phyloP scores from a whole-genome alignment of 2,797 vertebrate genomes.

The Eulemur albifrons region DNA sequence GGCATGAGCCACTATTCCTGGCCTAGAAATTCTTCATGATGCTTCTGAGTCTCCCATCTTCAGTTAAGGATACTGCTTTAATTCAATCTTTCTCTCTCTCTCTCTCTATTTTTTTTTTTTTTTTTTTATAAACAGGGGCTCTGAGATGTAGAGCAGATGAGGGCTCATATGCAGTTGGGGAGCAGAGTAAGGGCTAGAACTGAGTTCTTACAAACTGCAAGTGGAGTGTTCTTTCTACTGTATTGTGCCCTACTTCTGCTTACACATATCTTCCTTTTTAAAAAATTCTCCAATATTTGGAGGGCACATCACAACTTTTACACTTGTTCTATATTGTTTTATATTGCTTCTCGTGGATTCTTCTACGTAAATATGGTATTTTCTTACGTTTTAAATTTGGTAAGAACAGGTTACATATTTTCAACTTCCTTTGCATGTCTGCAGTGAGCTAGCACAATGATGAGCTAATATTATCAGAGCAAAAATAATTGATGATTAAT shows the following conservation, averaged over 20 bases:
- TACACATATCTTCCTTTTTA: neutral
- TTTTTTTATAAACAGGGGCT: neutral
- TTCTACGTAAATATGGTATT: neutral
- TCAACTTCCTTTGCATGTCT: conserved; percentile 13
- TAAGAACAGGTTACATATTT: neutral
- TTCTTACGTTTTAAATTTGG: neutral
- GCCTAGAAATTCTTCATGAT: neutral
- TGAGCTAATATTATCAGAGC: neutral
- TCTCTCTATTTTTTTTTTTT: neutral
- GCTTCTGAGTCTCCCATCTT: neutral
- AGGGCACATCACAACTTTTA: neutral
- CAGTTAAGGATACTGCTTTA: neutral
- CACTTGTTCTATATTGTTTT: neutral
- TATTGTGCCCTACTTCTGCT: neutral
- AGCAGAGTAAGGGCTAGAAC: neutral
- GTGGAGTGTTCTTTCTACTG: neutral
- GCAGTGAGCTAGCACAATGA: neutral
- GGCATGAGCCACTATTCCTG: neutral
- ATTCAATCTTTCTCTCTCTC: neutral
- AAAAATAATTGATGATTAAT: conserved; percentile 17
- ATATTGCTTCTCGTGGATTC: neutral
- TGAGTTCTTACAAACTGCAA: neutral
- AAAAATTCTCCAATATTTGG: neutral
- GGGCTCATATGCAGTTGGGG: neutral
- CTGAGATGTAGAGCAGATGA: neutral